Conservation (phyloP, 2,797 vertebrate species). For the Glyptemys insculpta region DNA sequence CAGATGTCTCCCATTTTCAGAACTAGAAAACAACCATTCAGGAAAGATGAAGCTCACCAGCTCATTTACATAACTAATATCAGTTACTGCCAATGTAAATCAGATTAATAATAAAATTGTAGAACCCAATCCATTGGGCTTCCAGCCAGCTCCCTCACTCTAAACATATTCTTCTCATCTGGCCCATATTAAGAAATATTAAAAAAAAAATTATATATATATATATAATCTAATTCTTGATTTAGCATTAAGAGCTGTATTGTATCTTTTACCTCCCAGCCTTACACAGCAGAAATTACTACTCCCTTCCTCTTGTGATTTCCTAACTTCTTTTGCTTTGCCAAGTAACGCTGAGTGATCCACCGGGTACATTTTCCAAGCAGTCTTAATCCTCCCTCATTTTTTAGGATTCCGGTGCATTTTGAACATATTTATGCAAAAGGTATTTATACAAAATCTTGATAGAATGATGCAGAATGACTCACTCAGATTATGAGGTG, state of each 20-base stretch:
- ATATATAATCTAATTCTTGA: neutral
- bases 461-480: neutral
- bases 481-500: conserved; percentile 26
- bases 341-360: conserved; percentile 13
- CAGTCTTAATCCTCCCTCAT: accelerated
- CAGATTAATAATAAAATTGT: neutral
- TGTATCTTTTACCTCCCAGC: neutral
- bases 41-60: neutral
- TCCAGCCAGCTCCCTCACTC: neutral
- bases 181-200: neutral
- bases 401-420: conserved; percentile 19
- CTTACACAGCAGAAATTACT: neutral
- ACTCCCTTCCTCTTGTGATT: neutral
- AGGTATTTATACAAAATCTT: conserved; percentile 47
- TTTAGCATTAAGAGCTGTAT: neutral
- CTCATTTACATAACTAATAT: neutral
- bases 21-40: neutral
- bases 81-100: neutral
- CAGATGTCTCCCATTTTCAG: neutral
- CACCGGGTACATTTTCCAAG: neutral
- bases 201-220: too few species aligned
- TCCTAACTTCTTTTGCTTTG: neutral
- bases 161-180: neutral
- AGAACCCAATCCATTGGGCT: neutral
- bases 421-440: neutral